Base-by-base conservation (phyloP, 2,113 vertebrate species). In the Oreotrochilus melanogaster region DNA sequence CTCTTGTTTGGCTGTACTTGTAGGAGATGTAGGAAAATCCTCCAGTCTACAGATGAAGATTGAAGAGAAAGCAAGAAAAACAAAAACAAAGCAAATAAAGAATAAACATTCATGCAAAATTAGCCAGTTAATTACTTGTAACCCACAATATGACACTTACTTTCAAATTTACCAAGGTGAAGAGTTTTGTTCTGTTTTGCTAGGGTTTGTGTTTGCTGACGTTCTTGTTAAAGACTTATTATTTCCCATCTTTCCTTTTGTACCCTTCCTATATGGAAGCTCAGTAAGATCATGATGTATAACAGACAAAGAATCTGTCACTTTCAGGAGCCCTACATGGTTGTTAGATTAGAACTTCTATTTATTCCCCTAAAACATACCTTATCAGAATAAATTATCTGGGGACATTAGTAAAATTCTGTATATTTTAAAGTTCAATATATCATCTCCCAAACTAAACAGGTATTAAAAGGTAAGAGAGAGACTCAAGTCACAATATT, bases 11-110 rank as follows among this genome's bases (percentile, higher is more conserved):
- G 99, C 99, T 98, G 99, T 99, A 98, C 99, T 99, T 98, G 99
- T 99, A 98, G 99, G 99, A 99, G 99, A 99, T 97, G 99, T 99
- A 97, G 99, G 99, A 98, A 99, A 99, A 98, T 99, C 99, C 98
- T 99, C 99, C 99, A 99, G 98, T 98, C 99, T 99, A 98, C 78
- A 98, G 97, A 97, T 97, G 98, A 98, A 98, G 98, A 97, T 96
- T 96, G 97, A 97, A 98, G 98, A 98, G 98, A 98, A 98, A 98
- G 98, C 93, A 97, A 98, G 97, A 97, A 97, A 97, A 98, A 94
- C 97, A 97, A 98, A 98, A 97, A 98, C 94, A 97, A 98, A 98
- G 98, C 97, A 98, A 98, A 97, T 94, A 96, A 97, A 97, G 96
- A 95, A 96, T 97, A 96, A 98, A 96, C 88, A 98, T 91, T 95